phyloP scores from a whole-genome alignment of 2,797 vertebrate species.

The Tenualosa thibaudeaui region DNA sequence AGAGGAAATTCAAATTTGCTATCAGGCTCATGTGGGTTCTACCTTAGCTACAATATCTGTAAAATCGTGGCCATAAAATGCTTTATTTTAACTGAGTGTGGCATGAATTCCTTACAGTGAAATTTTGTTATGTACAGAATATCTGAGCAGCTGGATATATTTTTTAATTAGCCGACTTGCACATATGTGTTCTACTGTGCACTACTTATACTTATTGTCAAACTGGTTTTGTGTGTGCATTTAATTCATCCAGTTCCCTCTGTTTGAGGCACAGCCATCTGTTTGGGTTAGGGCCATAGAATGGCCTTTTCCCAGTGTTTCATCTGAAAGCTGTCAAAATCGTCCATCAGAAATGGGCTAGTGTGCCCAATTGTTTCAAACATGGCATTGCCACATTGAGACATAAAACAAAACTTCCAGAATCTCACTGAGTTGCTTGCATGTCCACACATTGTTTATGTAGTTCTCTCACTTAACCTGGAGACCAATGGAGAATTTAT shows the following conservation, averaged over 20 bases:
- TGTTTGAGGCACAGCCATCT: constrained; percentile 5
- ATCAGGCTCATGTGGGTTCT: too few species aligned
- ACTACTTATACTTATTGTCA: neutral
- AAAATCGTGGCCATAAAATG: neutral
- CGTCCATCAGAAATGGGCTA: neutral
- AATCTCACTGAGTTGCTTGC: neutral
- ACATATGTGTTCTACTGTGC: neutral
- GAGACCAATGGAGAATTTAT: neutral
- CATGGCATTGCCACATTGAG: neutral
- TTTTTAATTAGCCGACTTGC: neutral
- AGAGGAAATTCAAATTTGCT: too few species aligned
- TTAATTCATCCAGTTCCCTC: neutral
- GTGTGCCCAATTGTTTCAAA: neutral
- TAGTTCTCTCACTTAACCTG: neutral
- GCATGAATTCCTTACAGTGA: neutral
- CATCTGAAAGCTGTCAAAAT: neutral
- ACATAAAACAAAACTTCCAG: neutral
- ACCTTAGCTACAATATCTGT: neutral
- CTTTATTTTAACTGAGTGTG: neutral
- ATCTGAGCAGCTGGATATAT: neutral
- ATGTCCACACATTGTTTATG: neutral
- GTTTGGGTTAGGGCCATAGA: neutral
- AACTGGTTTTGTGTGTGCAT: neutral
- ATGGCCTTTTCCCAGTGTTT: neutral
- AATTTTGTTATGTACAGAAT: neutral